These are phyloP conservation scores for Lampris megalopsis DNA, from an alignment of 2,113 vertebrate species.

Conservation along the genomic window DNA sequence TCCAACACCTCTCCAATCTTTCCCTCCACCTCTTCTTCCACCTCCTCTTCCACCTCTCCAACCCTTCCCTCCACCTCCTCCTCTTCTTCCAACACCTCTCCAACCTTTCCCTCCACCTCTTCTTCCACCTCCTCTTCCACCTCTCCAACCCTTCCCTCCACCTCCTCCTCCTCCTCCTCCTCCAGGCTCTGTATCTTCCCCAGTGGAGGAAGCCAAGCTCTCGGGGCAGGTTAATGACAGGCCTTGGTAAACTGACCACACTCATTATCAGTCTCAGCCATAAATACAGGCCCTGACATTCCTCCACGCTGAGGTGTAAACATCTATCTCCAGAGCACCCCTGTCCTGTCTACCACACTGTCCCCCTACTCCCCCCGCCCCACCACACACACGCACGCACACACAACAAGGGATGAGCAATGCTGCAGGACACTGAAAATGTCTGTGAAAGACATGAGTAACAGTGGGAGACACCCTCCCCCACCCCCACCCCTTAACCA, in stretches of 20 bases:
- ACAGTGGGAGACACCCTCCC: slow-evolving; percentile 16
- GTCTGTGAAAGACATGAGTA: slow-evolving; percentile 2
- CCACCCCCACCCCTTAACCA: background rate
- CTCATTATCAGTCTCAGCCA: slow-evolving; percentile 76
- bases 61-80: background rate
- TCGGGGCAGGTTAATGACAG: slow-evolving; percentile 79
- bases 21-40: background rate
- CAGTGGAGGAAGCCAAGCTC: slow-evolving; percentile 41
- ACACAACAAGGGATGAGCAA: background rate
- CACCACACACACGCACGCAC: slow-evolving; percentile 20
- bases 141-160: background rate
- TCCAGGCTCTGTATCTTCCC: slow-evolving; percentile 1
- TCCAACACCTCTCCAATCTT: background rate
- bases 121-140: slow-evolving; percentile 12
- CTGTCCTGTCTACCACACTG: slow-evolving; percentile 22
- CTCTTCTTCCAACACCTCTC: background rate
- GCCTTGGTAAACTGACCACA: slow-evolving; percentile 73
- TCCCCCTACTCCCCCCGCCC: no score
- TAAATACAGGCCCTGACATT: slow-evolving; percentile 80
- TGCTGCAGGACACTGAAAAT: no score
- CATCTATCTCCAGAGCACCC: slow-evolving; percentile 61
- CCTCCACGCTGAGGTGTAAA: slow-evolving; percentile 79
- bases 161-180: background rate
- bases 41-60: slow-evolving; percentile 9
- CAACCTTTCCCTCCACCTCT: background rate